A percentile compares a stretch with the other conserved stretches of the same genome.
Conservation (phyloP, 64 coral and sea anemone species). For the Pocillopora damicornis region DNA sequence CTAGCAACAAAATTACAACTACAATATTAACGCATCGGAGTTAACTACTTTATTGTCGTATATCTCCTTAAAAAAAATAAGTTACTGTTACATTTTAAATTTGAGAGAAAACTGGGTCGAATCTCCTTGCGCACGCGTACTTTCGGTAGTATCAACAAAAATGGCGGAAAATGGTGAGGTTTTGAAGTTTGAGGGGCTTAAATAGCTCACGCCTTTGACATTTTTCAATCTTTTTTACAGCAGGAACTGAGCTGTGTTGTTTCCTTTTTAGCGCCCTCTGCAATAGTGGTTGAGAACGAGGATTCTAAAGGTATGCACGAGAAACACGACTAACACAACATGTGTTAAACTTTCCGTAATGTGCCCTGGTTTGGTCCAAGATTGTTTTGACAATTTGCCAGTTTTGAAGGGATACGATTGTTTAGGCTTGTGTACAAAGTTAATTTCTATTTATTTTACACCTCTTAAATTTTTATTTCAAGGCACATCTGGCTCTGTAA, state of each 20-base stretch:
- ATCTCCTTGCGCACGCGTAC: background rate
- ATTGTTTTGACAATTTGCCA: constrained; percentile 21
- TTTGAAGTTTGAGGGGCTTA: background rate
- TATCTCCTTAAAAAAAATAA: background rate
- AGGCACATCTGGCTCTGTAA: background rate
- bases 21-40: too few species aligned
- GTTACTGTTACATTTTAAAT: too few species aligned
- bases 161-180: constrained; percentile 43
- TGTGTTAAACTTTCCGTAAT: background rate
- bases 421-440: background rate
- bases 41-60: background rate
- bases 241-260: background rate
- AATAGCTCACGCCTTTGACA: background rate
- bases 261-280: constrained; percentile 14
- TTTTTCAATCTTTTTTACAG: background rate
- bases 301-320: constrained; percentile 21
- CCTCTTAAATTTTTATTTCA: background rate
- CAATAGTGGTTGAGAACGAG: background rate
- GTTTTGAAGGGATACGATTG: background rate
- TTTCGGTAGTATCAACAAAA: background rate
- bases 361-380: background rate
- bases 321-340: background rate
- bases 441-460: background rate
- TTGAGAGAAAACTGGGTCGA: background rate
- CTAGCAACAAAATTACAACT: too few species aligned